phyloP scores from a whole-genome alignment of 2,113 vertebrate genomes.

The Cynopterus brachyotis region DNA sequence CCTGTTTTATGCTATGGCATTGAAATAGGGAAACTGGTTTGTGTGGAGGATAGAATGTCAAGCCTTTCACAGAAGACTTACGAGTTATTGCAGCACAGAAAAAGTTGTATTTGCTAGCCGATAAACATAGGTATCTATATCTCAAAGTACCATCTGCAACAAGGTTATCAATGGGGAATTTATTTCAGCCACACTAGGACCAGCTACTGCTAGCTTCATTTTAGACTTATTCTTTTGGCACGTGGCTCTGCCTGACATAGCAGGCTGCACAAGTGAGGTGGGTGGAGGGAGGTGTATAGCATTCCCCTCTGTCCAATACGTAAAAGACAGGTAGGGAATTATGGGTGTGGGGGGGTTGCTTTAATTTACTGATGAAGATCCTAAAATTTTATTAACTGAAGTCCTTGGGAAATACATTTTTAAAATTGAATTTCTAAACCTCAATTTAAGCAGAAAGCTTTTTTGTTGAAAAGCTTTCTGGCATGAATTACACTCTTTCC shows the following conservation, averaged over 20 bases:
- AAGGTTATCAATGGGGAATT: neutral
- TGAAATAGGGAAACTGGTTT: neutral
- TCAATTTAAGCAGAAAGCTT: neutral
- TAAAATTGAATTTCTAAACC: neutral
- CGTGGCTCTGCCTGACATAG: neutral
- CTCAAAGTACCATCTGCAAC: neutral
- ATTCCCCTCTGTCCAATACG: neutral
- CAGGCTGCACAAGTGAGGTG: neutral
- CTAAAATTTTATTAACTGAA: slow-evolving; percentile 29
- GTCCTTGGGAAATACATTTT: neutral
- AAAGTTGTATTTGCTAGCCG: neutral
- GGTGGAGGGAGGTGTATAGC: neutral
- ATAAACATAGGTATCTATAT: neutral
- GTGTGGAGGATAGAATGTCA: neutral
- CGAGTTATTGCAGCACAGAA: neutral
- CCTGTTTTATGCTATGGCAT: neutral
- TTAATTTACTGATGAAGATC: neutral
- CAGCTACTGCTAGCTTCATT: neutral
- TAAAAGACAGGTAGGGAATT: neutral
- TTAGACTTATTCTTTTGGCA: too few relatives aligned
- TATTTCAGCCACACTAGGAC: neutral
- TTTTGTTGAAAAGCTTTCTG: neutral
- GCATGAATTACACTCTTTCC: neutral
- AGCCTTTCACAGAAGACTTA: neutral
- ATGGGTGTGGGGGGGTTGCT: neutral